Evolutionary conservation across 2,888 invertebrate species (phyloP).

Genomic region (Gortyna flavago): DNA sequence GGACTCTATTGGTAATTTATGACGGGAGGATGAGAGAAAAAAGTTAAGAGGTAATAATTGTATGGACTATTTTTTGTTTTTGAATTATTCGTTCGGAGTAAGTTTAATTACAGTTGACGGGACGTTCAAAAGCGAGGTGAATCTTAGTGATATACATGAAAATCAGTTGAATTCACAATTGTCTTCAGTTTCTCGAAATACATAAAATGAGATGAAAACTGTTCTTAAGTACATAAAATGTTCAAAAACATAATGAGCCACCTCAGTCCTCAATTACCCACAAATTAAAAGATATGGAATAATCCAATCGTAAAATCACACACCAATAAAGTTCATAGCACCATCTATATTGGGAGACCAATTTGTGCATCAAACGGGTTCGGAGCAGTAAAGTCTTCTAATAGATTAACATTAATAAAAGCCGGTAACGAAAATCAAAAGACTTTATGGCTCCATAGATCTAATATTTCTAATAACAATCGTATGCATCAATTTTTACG

Average conservation of each 20-base stretch:
- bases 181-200: neutral
- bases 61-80: constrained; percentile 15
- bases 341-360: constrained; percentile 79
- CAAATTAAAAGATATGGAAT: constrained; percentile 74
- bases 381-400: constrained; percentile 82
- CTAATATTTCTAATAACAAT: constrained; percentile 76
- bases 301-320: constrained; percentile 77
- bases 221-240: neutral
- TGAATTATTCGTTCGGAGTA: neutral
- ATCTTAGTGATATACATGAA: neutral
- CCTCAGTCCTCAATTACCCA: constrained; percentile 65
- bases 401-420: constrained; percentile 86
- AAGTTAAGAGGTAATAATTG: constrained; percentile 3
- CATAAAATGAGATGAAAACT: constrained; percentile 16
- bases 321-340: constrained; percentile 79
- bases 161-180: too few species aligned
- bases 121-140: neutral
- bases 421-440: constrained; percentile 78
- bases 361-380: constrained; percentile 84
- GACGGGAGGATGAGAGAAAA: constrained; percentile 14
- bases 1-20: constrained; percentile 49
- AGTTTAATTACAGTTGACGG: constrained; percentile 26
- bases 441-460: constrained; percentile 76
- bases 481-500: constrained; percentile 70
- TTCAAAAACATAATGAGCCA: constrained; percentile 62